Base-by-base conservation (phyloP, 2,888 invertebrate species). In the Callinectes sapidus region DNA sequence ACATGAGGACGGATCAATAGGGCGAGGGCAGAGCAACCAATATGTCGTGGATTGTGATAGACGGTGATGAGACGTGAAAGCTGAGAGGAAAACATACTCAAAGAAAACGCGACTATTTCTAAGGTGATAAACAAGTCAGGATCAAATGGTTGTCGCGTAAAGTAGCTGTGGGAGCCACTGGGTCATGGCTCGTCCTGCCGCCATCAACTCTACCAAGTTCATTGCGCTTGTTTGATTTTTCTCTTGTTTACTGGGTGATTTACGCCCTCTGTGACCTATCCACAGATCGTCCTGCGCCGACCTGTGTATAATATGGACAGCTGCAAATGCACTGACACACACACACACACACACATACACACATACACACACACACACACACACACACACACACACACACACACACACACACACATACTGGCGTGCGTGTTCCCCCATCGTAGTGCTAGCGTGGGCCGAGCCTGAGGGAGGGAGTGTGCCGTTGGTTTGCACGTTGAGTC, bases 331-430 rank as follows among this genome's bases (percentile, higher is more conserved):
- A n/a, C n/a, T n/a, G n/a, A n/a, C n/a, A n/a, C n/a, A n/a, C n/a
- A n/a, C n/a, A n/a, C n/a, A n/a, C 77, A 77, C 6, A 39, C 77
- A 32, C 77, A 32, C 77, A 32, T 10, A 32, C 77, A 77, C 32
- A 77, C 77, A 77, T 35, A 14, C 81, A 35, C 35, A 2, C 16
- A 81, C 16, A 35, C 16, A 81, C 16, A 35, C 81, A 81, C 81
- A 81, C 81, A 81, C 81, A 71, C 71, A 71, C 71, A 71, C 71
- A 71, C 71, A 71, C 71, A 71, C 61, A 61, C 61, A 61, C 61
- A 61, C 61, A 61, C 61, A 61, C 61, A 61, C 61, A 61, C 61
- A 61, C 61, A 61, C 61, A 61, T 23, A 61, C 13, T 10, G n/a
- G 71, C n/a, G 10, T 10, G 61, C 16, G 61, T 23, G 18, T 23